Evolutionary conservation across 2,888 invertebrate genomes (phyloP).

Genomic region (Xestia sexstrigata): DNA sequence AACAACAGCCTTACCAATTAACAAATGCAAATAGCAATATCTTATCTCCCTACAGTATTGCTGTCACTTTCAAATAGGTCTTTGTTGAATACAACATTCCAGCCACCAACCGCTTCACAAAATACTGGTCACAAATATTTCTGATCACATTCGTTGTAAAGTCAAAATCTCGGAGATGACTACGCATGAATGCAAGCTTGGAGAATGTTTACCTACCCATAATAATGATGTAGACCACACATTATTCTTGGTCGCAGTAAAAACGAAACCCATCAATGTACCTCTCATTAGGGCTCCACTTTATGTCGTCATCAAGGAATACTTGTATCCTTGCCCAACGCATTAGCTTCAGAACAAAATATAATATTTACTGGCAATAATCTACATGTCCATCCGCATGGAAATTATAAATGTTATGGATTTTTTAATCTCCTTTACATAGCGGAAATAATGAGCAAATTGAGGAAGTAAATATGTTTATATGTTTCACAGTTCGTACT

Average conservation of each 20-base stretch:
- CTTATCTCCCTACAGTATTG: slow-evolving; percentile 20
- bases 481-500: slow-evolving; percentile 1
- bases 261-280: slow-evolving; percentile 63
- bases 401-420: slow-evolving; percentile 57
- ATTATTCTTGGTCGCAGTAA: slow-evolving; percentile 49
- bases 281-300: slow-evolving; percentile 55
- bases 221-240: slow-evolving; percentile 56
- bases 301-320: slow-evolving; percentile 61
- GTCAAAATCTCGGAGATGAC: slow-evolving; percentile 25
- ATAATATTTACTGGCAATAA: slow-evolving; percentile 48
- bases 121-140: slow-evolving; percentile 25
- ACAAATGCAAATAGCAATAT: slow-evolving; percentile 32
- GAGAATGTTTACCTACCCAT: slow-evolving; percentile 27
- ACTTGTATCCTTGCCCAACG: slow-evolving; percentile 58
- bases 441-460: slow-evolving; percentile 49
- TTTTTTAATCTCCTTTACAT: slow-evolving; percentile 48
- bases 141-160: slow-evolving; percentile 26
- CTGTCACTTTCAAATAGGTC: slow-evolving; percentile 34
- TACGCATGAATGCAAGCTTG: slow-evolving; percentile 6
- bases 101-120: slow-evolving; percentile 3
- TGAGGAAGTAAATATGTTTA: slow-evolving; percentile 41
- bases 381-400: slow-evolving; percentile 45
- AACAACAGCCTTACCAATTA: slow-evolving; percentile 22
- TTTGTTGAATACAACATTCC: slow-evolving; percentile 36
- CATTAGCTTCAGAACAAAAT: slow-evolving; percentile 53